Conservation (phyloP, 2,888 invertebrate species). For the Iselma pallidipennis region DNA sequence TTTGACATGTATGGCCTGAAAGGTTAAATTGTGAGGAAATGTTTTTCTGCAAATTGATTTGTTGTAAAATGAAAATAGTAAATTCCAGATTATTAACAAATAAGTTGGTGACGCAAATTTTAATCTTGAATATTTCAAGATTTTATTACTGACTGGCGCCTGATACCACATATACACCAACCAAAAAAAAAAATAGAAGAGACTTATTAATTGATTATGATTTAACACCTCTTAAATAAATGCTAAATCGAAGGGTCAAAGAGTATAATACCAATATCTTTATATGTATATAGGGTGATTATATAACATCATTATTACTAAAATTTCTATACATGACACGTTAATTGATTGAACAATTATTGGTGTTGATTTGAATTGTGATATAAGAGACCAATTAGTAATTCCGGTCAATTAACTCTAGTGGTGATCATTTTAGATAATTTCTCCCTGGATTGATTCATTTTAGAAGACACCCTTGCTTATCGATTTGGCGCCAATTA, state of each 20-base stretch:
- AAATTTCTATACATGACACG: too few relatives aligned
- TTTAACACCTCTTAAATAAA: not conserved
- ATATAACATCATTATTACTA: too few relatives aligned
- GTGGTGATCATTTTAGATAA: too few relatives aligned
- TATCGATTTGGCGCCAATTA: not conserved
- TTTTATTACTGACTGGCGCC: conserved; percentile 21
- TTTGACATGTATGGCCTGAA: conserved; percentile 6
- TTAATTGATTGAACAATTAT: too few relatives aligned
- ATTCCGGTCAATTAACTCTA: too few relatives aligned
- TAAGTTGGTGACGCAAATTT: conserved; percentile 18
- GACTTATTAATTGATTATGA: conserved; percentile 4
- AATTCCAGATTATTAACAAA: conserved; percentile 10
- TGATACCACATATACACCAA: too few relatives aligned
- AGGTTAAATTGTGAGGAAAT: conserved; percentile 11
- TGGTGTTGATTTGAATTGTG: too few relatives aligned
- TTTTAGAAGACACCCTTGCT: not conserved
- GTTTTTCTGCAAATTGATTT: conserved; percentile 12
- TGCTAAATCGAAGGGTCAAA: not conserved
- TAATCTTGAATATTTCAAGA: conserved; percentile 13
- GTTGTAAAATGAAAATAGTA: conserved; percentile 3
- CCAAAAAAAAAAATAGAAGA: conserved; percentile 6
- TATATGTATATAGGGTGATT: too few relatives aligned
- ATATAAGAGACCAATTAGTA: too few relatives aligned
- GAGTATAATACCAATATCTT: not conserved
- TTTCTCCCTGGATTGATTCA: too few relatives aligned